Evolutionary conservation across 1,140 invertebrate genomes (phyloP).

Genomic region (Panulirus ornatus): DNA sequence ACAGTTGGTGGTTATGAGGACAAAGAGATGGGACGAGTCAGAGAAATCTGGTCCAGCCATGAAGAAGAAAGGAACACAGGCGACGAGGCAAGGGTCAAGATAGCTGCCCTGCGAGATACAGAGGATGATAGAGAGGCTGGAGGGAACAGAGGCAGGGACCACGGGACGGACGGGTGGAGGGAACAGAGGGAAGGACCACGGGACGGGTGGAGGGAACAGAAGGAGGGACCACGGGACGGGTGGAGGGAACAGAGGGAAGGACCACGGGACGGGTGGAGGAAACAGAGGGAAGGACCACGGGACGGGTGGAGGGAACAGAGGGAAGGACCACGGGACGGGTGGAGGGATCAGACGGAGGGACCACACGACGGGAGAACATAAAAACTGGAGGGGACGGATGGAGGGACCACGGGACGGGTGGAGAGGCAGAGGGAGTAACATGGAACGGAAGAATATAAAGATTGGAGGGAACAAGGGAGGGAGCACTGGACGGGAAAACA

Average conservation of each 20-base stretch:
- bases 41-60: no score
- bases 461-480: background rate
- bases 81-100: no score
- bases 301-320: background rate
- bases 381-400: no score
- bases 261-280: no score
- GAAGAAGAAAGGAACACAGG: no score
- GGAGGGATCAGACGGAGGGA: no score
- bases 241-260: background rate
- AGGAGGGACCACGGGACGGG: background rate
- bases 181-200: background rate
- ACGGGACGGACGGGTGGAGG: background rate
- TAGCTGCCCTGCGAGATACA: no score
- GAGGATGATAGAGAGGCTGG: background rate
- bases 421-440: conserved; percentile 2
- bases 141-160: background rate
- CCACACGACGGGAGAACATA: no score
- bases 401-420: no score
- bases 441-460: background rate
- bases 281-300: background rate
- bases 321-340: no score
- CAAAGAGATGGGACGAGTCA: no score
- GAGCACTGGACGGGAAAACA: background rate
- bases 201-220: background rate
- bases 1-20: no score